A percentile compares a stretch with the other conserved stretches of the same genome.
Conservation (phyloP, 2,888 invertebrate genomes). For the Spicauda simplicius region DNA sequence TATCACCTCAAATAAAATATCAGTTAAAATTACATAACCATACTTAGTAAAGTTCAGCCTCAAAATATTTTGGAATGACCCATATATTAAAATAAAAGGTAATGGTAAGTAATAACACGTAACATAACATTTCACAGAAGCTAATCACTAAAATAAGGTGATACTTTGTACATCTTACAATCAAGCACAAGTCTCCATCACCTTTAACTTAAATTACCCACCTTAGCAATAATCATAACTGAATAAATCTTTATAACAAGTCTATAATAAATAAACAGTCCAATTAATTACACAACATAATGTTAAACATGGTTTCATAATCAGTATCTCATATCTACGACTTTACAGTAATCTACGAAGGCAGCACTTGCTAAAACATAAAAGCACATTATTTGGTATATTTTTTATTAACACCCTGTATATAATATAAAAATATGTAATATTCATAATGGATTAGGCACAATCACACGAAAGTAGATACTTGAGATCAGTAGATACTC, state of each 20-base stretch:
- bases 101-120: constrained; percentile 7
- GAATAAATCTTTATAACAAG: constrained; percentile 44
- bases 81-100: constrained; percentile 13
- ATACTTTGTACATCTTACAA: constrained; percentile 58
- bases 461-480: constrained; percentile 69
- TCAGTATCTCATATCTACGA: constrained; percentile 36
- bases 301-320: constrained; percentile 28
- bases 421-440: constrained; percentile 79
- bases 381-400: constrained; percentile 83
- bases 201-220: constrained; percentile 47
- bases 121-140: constrained; percentile 34
- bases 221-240: constrained; percentile 39
- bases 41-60: constrained; percentile 36
- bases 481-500: constrained; percentile 76
- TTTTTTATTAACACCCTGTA: constrained; percentile 75
- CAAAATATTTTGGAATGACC: constrained; percentile 35
- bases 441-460: constrained; percentile 70
- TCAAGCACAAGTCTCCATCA: constrained; percentile 33
- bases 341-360: constrained; percentile 63
- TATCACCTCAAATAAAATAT: constrained; percentile 39
- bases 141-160: constrained; percentile 48
- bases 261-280: constrained; percentile 65
- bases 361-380: constrained; percentile 75
- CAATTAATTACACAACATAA: constrained; percentile 52
- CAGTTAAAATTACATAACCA: constrained; percentile 33